A percentile compares a stretch with the other conserved stretches of the same genome.
phyloP scores from a whole-genome alignment of 2,888 invertebrate genomes.

The Silvanus unidentatus region DNA sequence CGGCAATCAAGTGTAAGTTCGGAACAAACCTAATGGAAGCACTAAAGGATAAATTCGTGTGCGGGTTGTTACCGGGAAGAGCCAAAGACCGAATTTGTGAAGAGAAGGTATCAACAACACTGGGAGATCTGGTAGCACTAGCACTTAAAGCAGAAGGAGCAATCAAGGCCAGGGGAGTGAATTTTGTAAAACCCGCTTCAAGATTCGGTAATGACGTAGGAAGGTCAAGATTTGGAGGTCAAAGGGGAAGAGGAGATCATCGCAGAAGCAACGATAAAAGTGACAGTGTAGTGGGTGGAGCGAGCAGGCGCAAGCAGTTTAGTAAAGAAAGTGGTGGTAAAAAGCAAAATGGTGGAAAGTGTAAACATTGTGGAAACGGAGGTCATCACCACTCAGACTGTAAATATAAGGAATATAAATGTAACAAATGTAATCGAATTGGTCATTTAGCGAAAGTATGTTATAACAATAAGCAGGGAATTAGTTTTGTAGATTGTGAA shows the following conservation, averaged over 20 bases:
- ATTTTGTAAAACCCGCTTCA: too few species aligned
- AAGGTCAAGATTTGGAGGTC: not conserved
- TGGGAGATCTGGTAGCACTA: conserved; percentile 6
- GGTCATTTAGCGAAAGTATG: conserved; percentile 16
- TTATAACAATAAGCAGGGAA: conserved; percentile 4
- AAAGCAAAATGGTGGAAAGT: not conserved
- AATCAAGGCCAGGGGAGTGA: too few species aligned
- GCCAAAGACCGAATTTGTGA: conserved; percentile 17
- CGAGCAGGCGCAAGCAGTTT: too few species aligned
- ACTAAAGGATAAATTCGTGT: conserved; percentile 14
- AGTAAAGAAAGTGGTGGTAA: not conserved
- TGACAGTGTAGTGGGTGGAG: too few species aligned
- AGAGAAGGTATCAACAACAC: conserved; percentile 10
- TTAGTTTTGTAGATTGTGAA: conserved; percentile 1
- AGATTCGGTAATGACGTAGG: too few species aligned
- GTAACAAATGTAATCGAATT: conserved; percentile 9
- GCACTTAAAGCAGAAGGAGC: not conserved
- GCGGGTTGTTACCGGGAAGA: conserved; percentile 9
- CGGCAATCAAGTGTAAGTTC: conserved; percentile 16
- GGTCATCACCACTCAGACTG: too few species aligned
- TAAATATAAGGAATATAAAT: conserved; percentile 3
- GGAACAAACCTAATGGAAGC: conserved; percentile 9
- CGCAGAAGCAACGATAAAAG: too few species aligned
- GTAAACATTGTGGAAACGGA: conserved; percentile 5
- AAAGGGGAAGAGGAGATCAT: not conserved